phyloP scores from a whole-genome alignment of 2,113 vertebrate genomes.

The Nycticorax nycticorax region DNA sequence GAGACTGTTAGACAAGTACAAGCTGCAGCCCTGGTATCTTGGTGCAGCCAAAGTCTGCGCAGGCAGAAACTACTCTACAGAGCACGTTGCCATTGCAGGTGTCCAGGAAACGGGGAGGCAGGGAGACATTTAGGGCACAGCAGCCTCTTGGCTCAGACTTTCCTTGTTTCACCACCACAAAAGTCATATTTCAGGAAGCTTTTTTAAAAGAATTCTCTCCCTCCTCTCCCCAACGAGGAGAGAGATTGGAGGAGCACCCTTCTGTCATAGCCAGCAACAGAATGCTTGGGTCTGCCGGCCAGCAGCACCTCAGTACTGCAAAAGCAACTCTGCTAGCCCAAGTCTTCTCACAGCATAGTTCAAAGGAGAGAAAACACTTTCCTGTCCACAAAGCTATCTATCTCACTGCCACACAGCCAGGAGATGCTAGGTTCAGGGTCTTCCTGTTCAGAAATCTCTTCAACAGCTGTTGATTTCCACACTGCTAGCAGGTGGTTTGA shows the following conservation, averaged over 20 bases:
- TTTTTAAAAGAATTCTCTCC: not conserved
- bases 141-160: conserved; percentile 9
- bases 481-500: not conserved
- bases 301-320: not conserved
- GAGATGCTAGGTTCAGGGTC: not conserved
- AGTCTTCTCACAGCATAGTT: not conserved
- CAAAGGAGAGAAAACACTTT: conserved; percentile 8
- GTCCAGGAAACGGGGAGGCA: conserved; percentile 14
- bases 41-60: not conserved
- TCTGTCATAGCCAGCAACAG: not conserved
- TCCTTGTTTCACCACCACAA: not conserved
- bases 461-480: not conserved
- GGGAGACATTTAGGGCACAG: conserved; percentile 12
- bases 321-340: not conserved
- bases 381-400: conserved; percentile 57
- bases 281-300: not conserved
- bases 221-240: not conserved
- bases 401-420: conserved; percentile 42
- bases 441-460: not conserved
- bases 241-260: not conserved
- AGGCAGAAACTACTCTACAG: conserved; percentile 47
- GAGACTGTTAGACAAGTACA: not conserved
- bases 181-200: not conserved
- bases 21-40: not conserved
- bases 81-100: not conserved